Conservation (phyloP, 2,113 vertebrate species). For the Pseudorasbora parva region DNA sequence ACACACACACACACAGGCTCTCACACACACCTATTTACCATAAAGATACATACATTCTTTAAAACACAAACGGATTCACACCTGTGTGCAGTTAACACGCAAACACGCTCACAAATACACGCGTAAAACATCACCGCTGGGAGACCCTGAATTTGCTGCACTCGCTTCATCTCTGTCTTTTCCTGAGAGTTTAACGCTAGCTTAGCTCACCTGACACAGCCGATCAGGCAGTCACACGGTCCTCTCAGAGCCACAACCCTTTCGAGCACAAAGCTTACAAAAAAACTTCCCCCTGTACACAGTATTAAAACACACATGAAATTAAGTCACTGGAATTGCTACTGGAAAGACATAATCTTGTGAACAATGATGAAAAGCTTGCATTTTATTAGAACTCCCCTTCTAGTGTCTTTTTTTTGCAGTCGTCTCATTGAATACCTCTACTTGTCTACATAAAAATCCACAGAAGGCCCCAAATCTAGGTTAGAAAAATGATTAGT, state of each 20-base stretch:
- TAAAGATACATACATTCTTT: conserved; percentile 34
- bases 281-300: conserved; percentile 41
- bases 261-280: conserved; percentile 36
- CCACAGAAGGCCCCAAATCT: conserved; percentile 49
- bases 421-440: conserved; percentile 63
- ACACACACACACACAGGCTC: conserved; percentile 33
- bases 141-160: conserved; percentile 75
- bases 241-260: conserved; percentile 58
- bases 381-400: conserved; percentile 61
- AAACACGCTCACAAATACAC: conserved; percentile 36
- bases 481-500: conserved; percentile 46
- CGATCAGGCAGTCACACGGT: conserved; percentile 56
- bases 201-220: conserved; percentile 52
- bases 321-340: conserved; percentile 66
- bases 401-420: conserved; percentile 59
- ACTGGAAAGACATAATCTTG: conserved; percentile 62
- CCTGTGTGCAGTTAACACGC: conserved; percentile 8
- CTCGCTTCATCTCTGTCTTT: conserved; percentile 62
- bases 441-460: conserved; percentile 55
- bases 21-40: conserved; percentile 38
- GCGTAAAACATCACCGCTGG: conserved; percentile 58
- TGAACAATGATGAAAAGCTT: conserved; percentile 49
- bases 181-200: conserved; percentile 71
- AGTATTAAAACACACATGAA: conserved; percentile 47
- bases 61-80: conserved; percentile 33